A percentile compares a stretch with the other conserved stretches of the same genome.
These are phyloP conservation scores for Papilio glaucus DNA, from an alignment of 1,140 invertebrate genomes.

Conservation along the genomic window DNA sequence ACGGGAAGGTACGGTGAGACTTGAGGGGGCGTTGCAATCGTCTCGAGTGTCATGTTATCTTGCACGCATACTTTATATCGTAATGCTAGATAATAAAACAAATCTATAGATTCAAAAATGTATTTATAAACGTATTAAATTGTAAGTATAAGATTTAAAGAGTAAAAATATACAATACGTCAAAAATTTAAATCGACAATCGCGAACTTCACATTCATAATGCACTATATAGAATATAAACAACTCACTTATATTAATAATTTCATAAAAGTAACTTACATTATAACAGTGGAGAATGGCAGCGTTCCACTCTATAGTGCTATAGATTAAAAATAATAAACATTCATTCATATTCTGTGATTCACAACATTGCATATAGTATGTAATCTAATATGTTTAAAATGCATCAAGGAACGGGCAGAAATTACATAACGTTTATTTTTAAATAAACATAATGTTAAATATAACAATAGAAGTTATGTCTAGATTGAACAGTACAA, in stretches of 20 bases:
- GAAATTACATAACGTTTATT: background rate
- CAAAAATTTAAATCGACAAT: slow-evolving; percentile 33
- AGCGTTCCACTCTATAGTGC: background rate
- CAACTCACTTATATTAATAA: slow-evolving; percentile 22
- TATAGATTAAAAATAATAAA: background rate
- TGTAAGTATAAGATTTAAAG: slow-evolving; percentile 25
- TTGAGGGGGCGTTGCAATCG: too few species aligned
- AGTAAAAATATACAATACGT: slow-evolving; percentile 32
- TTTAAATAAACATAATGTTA: background rate
- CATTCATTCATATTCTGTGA: background rate
- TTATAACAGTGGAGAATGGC: slow-evolving; percentile 12
- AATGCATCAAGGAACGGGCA: slow-evolving; percentile 7
- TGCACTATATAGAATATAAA: slow-evolving; percentile 18
- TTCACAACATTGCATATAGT: background rate
- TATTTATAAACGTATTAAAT: slow-evolving; percentile 37
- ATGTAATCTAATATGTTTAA: background rate
- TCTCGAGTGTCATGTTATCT: too few species aligned
- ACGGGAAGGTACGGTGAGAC: too few species aligned
- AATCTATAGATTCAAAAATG: slow-evolving; percentile 3
- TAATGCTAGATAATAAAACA: background rate
- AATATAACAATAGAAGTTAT: background rate
- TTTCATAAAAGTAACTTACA: slow-evolving; percentile 19
- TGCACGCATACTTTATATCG: too few species aligned
- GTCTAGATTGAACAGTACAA: background rate
- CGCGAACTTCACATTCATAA: slow-evolving; percentile 16